phyloP scores from a whole-genome alignment of 2,797 vertebrate genomes.

The Microctenopoma lineatum region DNA sequence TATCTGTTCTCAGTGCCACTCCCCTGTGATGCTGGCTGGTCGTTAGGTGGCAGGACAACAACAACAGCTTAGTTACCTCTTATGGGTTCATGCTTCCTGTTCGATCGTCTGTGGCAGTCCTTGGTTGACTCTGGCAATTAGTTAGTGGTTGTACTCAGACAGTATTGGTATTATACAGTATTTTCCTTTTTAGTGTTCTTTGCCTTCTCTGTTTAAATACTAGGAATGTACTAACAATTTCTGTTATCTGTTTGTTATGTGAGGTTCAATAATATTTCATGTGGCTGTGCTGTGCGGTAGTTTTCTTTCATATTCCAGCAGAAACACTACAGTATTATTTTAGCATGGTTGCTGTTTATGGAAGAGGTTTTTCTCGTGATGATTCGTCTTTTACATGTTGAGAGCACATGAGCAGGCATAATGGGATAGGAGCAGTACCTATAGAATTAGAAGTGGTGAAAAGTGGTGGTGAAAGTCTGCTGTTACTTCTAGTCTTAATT shows the following conservation, averaged over 20 bases:
- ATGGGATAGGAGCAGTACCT: not conserved
- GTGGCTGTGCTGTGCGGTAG: not conserved
- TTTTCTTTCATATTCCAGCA: not conserved
- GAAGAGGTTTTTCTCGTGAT: not conserved
- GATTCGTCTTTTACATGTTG: not conserved
- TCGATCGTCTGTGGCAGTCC: constrained; percentile 33
- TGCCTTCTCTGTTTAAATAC: not conserved
- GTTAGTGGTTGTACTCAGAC: not conserved
- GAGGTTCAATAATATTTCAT: not conserved
- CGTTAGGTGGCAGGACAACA: constrained; percentile 51
- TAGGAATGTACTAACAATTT: not conserved
- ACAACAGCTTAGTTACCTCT: constrained; percentile 47
- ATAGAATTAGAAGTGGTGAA: not conserved
- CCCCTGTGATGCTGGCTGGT: constrained; percentile 49
- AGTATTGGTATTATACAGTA: not conserved
- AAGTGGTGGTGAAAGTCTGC: not conserved
- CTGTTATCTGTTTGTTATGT: not conserved
- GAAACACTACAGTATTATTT: not conserved
- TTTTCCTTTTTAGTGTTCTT: not conserved
- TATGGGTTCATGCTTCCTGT: constrained; percentile 23
- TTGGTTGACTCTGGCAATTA: constrained; percentile 15
- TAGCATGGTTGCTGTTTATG: not conserved
- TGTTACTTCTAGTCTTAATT: not conserved
- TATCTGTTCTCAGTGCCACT: constrained; percentile 51
- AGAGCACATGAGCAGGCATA: not conserved